A percentile compares a stretch with the other conserved stretches of the same genome.
Evolutionary conservation across 2,888 invertebrate species (phyloP).

Genomic region (Brachycybe producta): DNA sequence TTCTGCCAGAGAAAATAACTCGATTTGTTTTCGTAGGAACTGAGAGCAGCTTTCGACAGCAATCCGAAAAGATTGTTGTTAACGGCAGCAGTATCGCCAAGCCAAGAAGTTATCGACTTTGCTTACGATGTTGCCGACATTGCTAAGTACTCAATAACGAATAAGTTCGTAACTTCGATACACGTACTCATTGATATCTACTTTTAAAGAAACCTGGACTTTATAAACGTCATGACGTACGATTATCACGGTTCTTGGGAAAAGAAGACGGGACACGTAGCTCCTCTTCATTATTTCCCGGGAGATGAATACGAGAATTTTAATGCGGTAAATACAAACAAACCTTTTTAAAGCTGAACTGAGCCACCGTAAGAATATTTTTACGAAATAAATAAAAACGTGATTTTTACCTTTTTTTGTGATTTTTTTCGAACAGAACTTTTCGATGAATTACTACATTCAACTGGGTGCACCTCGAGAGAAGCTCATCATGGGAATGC

Average conservation of each 20-base stretch:
- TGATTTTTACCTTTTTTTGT: too few species aligned
- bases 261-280: constrained; percentile 62
- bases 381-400: too few species aligned
- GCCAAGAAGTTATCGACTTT: constrained; percentile 74
- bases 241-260: constrained; percentile 89
- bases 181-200: too few species aligned
- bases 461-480: constrained; percentile 25
- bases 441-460: constrained; percentile 23
- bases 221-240: constrained; percentile 72
- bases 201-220: constrained; percentile 43
- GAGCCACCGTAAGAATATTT: too few species aligned
- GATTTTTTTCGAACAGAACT: too few species aligned
- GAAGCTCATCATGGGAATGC: constrained; percentile 26
- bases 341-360: too few species aligned
- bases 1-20: too few species aligned
- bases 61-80: constrained; percentile 55
- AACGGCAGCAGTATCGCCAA: constrained; percentile 74
- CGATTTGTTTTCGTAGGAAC: too few species aligned
- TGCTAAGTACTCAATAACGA: constrained; percentile 27
- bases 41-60: constrained; percentile 47
- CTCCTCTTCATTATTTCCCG: constrained; percentile 45
- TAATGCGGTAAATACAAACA: constrained; percentile 20
- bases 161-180: too few species aligned
- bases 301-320: constrained; percentile 20
- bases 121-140: constrained; percentile 58